These are phyloP conservation scores for Pandemis cinnamomeana DNA, from an alignment of 2,888 invertebrate species.

Conservation along the genomic window DNA sequence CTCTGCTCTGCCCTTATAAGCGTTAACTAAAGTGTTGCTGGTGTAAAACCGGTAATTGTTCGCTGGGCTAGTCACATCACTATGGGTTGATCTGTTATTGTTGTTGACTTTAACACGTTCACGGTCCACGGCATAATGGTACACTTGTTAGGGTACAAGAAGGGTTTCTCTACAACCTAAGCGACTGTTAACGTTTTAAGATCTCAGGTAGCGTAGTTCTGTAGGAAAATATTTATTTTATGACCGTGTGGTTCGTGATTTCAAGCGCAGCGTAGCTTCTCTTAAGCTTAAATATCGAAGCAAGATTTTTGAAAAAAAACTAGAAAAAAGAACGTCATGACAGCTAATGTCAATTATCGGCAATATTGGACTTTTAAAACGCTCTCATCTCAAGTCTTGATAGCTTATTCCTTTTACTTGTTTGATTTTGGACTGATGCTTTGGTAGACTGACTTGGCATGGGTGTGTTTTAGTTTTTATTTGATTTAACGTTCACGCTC, in stretches of 20 bases:
- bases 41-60: background rate
- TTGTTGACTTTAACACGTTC: background rate
- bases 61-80: background rate
- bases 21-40: background rate
- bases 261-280: background rate
- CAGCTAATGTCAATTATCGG: background rate
- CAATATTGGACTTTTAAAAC: background rate
- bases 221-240: background rate
- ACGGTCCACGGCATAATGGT: background rate
- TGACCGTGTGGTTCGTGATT: background rate
- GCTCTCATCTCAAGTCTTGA: background rate
- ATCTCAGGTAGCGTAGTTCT: background rate
- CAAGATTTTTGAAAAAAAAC: background rate
- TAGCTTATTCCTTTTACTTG: background rate
- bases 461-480: background rate
- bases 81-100: background rate
- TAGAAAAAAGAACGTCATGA: slow-evolving; percentile 36
- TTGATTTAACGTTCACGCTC: slow-evolving; percentile 15
- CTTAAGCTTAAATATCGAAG: background rate
- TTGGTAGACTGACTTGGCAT: background rate
- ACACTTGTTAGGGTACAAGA: background rate
- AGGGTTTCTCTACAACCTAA: background rate
- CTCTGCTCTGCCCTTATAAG: background rate
- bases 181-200: background rate
- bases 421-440: background rate